Percentiles rank a stretch among this genome's conserved stretches.
Conservation (phyloP, 2,797 vertebrate species). For the Ambastaia sidthimunki region DNA sequence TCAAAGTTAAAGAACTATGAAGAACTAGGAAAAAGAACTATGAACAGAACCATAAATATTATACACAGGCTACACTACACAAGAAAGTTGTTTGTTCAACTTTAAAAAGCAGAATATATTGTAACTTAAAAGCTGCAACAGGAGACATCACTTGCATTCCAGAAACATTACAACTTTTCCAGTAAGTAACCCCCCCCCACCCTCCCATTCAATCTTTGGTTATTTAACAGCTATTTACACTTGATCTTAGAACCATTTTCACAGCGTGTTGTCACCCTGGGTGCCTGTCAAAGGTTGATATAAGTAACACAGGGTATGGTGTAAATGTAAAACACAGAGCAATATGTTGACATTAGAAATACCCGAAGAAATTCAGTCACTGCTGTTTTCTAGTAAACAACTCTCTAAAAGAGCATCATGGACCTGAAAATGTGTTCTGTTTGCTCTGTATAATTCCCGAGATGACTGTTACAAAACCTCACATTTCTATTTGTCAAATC, state of each 20-base stretch:
- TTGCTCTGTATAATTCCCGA: not conserved
- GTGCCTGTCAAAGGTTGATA: too few species aligned
- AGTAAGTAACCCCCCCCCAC: not conserved
- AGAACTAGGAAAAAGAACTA: too few species aligned
- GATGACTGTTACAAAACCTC: not conserved
- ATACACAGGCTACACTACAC: too few species aligned
- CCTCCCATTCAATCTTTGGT: not conserved
- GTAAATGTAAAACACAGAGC: not conserved
- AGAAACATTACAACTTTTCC: too few species aligned
- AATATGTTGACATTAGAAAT: conserved; percentile 2
- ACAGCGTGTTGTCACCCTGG: not conserved
- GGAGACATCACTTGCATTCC: too few species aligned
- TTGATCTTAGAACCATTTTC: not conserved
- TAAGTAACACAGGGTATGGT: not conserved
- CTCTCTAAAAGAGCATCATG: not conserved
- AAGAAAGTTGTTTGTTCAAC: too few species aligned
- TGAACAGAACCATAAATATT: too few species aligned
- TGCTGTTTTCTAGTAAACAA: not conserved
- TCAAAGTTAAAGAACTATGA: too few species aligned
- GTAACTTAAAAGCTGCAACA: too few species aligned
- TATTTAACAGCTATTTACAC: not conserved
- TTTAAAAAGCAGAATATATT: too few species aligned
- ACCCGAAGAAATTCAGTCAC: not conserved
- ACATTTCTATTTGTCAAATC: not conserved
- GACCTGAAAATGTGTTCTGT: not conserved